phyloP scores from a whole-genome alignment of 2,113 vertebrate species.

The Odontophorus gujanensis region DNA sequence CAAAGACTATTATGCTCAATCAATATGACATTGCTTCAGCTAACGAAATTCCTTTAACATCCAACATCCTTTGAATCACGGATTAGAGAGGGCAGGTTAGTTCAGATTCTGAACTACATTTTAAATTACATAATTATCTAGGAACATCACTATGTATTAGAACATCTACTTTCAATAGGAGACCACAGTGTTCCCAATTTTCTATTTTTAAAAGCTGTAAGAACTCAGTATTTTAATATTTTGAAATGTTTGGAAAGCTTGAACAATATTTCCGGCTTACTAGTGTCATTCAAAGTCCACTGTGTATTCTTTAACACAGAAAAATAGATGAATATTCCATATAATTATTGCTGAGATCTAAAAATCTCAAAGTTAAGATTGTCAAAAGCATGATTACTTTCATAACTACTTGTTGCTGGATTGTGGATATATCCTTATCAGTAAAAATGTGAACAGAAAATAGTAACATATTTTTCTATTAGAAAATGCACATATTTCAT shows the following conservation, averaged over 20 bases:
- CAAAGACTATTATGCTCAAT: conserved; percentile 55
- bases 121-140: conserved; percentile 54
- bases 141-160: conserved; percentile 24
- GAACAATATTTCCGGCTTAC: conserved; percentile 4
- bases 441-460: not conserved
- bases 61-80: conserved; percentile 48
- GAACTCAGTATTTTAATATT: not conserved
- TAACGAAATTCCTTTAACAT: conserved; percentile 65
- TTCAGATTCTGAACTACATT: conserved; percentile 28
- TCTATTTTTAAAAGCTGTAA: not conserved
- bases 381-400: not conserved
- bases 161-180: conserved; percentile 19
- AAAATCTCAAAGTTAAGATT: conserved; percentile 4
- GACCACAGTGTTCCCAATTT: not conserved
- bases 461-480: not conserved
- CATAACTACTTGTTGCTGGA: not conserved
- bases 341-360: conserved; percentile 19
- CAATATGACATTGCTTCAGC: conserved; percentile 60
- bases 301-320: not conserved
- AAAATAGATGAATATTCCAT: not conserved
- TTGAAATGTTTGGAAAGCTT: conserved; percentile 45
- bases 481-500: not conserved
- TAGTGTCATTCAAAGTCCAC: conserved; percentile 36
- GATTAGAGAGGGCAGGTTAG: conserved; percentile 39
- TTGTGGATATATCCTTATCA: not conserved